A percentile compares a stretch with the other conserved stretches of the same genome.
Conservation (phyloP, 2,888 invertebrate species). For the Drosophila merina region DNA sequence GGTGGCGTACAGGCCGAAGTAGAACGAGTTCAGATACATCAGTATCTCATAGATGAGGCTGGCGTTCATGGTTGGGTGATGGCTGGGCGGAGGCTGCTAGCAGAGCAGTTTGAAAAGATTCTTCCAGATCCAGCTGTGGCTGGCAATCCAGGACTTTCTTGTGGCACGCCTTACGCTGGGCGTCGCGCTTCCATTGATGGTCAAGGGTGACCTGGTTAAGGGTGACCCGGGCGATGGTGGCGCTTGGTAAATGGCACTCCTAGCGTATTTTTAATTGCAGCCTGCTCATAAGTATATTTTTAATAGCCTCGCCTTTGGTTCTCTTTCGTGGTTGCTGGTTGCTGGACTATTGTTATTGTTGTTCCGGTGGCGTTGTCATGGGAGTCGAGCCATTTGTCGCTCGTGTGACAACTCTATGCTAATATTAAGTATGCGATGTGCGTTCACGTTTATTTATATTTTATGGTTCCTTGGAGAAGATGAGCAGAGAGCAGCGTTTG, state of each 20-base stretch:
- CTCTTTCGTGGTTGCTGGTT: slow-evolving; percentile 11
- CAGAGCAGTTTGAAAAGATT: slow-evolving; percentile 67
- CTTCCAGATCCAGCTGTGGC: slow-evolving; percentile 49
- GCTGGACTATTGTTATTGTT: slow-evolving; percentile 37
- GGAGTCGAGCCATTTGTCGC: slow-evolving; percentile 41
- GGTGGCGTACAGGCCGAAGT: slow-evolving; percentile 93
- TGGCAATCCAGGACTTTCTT: slow-evolving; percentile 17
- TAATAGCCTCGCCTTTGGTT: slow-evolving; percentile 29
- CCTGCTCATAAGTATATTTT: slow-evolving; percentile 62
- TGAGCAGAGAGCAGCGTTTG: slow-evolving; percentile 43
- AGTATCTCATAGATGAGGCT: slow-evolving; percentile 93
- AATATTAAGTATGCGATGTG: slow-evolving; percentile 48
- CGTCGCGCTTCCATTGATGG: slow-evolving; percentile 20
- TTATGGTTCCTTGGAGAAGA: slow-evolving; percentile 51
- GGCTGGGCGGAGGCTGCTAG: slow-evolving; percentile 49
- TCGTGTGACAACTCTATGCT: slow-evolving; percentile 44
- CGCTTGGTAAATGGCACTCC: slow-evolving; percentile 54
- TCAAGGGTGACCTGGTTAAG: slow-evolving; percentile 32
- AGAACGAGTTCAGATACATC: slow-evolving; percentile 93
- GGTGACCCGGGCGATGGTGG: slow-evolving; percentile 42
- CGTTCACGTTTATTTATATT: slow-evolving; percentile 43
- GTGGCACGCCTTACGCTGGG: slow-evolving; percentile 39
- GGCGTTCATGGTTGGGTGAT: slow-evolving; percentile 86
- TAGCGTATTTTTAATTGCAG: slow-evolving; percentile 67
- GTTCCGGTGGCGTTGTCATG: slow-evolving; percentile 63